These are phyloP conservation scores for Fregetta grallaria DNA, from an alignment of 2,113 vertebrate genomes.

Conservation along the genomic window DNA sequence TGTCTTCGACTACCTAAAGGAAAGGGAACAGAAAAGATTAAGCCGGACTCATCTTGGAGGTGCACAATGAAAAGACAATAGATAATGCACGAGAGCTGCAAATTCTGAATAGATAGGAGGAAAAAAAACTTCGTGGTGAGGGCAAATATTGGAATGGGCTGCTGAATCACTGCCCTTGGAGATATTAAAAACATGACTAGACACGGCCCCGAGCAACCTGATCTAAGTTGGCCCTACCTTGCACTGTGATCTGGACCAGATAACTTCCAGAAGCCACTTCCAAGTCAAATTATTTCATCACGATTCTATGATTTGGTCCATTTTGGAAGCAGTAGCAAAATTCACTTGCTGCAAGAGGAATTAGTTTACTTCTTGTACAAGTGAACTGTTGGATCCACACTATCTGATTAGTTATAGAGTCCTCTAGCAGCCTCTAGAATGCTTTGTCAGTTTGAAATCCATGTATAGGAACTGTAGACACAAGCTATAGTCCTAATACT, in stretches of 20 bases:
- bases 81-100: not conserved
- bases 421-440: not conserved
- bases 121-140: not conserved
- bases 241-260: not conserved
- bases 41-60: not conserved
- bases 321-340: not conserved
- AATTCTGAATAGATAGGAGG: not conserved
- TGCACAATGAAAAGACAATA: not conserved
- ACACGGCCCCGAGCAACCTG: not conserved
- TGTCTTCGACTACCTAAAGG: not conserved
- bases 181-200: not conserved
- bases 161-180: not conserved
- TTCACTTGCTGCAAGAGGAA: not conserved
- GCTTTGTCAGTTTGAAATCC: not conserved
- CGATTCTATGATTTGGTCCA: not conserved
- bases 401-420: not conserved
- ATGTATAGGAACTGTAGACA: not conserved
- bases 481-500: not conserved
- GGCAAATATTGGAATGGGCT: not conserved
- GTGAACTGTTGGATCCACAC: not conserved
- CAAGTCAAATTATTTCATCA: not conserved
- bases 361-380: not conserved
- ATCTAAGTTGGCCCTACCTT: not conserved
- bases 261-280: not conserved
- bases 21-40: not conserved